Evolutionary conservation across 2,797 vertebrate species (phyloP), one percentile per base, ranked within the genome.

Genomic region (Euphonia xanthogaster): DNA sequence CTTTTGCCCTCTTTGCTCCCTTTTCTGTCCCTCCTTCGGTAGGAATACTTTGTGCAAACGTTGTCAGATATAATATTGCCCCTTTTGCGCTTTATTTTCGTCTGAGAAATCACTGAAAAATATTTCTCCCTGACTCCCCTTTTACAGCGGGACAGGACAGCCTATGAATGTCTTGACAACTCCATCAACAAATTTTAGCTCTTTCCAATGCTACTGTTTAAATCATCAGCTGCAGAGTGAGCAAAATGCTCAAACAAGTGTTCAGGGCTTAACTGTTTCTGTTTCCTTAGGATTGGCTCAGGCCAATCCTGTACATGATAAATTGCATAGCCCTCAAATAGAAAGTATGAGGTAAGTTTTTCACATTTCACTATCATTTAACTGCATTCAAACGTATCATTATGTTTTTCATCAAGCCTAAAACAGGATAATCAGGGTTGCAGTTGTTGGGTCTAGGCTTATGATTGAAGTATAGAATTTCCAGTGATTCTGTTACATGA

Each of bases 131-230:
- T 0, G 2, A 14, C 31, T 50, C 14, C 14, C 9, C 37, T 37
- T 23, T 66, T 50, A 42, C 14, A 18, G 22, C 0, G 1, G 31
- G 12, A 31, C 1, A 3, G n/a, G 12, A 12, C 22, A 51, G 13
- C 8, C 30, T 45, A 14, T 28, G 31, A 79, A n/a, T n/a, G 25
- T 71, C 77, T 72, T 62, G 54, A 68, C 10, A 35, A 33, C 8
- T 78, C 19, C n/a, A 22, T 31, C 23, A 33, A 30, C 27, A 12
- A 44, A 70, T 80, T 42, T n/a, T 30, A 65, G 4, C 31, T 79
- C 33, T 67, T 60, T 65, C 10, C 33, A 90, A 10, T 6, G 14
- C 7, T 42, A 18, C 16, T 74, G 58, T 42, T 85, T 58, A 85
- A 85, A 50, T 42, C 12, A 66, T 45, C 23, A 10, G 27, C 13